phyloP scores from a whole-genome alignment of 2,113 vertebrate genomes.

The Tringa solitaria region DNA sequence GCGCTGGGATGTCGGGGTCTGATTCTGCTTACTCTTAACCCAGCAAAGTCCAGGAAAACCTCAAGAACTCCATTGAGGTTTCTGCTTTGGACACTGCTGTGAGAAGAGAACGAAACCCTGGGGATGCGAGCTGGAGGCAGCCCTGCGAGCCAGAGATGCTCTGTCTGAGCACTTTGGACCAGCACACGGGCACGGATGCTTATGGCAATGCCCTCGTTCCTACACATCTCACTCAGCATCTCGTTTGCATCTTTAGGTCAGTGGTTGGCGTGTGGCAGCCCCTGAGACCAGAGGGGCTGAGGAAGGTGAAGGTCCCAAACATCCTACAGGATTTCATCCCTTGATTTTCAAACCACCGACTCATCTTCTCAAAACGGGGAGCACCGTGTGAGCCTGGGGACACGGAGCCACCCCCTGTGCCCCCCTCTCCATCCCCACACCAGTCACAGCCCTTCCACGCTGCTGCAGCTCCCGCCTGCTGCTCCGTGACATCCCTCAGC shows the following conservation, averaged over 20 bases:
- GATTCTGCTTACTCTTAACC: background rate
- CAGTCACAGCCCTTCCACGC: background rate
- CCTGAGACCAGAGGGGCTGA: background rate
- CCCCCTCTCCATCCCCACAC: background rate
- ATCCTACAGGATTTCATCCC: background rate
- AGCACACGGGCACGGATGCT: background rate
- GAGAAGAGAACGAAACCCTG: background rate
- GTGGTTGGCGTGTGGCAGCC: rapidly evolving
- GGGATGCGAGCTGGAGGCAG: background rate
- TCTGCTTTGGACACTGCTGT: background rate
- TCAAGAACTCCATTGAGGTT: background rate
- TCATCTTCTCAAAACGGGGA: background rate
- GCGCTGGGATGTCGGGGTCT: background rate
- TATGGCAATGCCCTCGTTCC: background rate
- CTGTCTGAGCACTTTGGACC: background rate
- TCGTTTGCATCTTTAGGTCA: rapidly evolving
- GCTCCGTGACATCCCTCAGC: background rate
- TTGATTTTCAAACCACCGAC: background rate
- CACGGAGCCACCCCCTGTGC: rapidly evolving
- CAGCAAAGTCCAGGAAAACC: background rate
- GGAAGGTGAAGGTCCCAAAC: background rate
- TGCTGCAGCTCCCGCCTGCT: background rate
- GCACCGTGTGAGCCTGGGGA: background rate
- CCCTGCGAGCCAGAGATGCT: background rate
- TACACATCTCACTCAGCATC: rapidly evolving